phyloP scores from a whole-genome alignment of 1,140 invertebrate species.

The Neocloeon triangulifer region DNA sequence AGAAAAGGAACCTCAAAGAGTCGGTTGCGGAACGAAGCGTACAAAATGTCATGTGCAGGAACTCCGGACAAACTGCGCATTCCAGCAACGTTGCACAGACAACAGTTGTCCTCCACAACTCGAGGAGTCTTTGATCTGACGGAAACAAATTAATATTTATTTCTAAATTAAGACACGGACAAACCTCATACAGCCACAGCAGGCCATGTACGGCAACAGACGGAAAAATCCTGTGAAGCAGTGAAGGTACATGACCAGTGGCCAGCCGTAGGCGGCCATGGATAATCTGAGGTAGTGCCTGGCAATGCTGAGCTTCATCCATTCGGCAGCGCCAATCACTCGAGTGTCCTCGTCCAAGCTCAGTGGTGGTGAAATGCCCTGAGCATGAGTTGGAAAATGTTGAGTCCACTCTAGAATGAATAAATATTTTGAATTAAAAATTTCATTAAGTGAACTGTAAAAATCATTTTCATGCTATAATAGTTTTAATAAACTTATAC shows the following conservation, averaged over 20 bases:
- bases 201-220: conserved; percentile 39
- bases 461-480: too few relatives aligned
- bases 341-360: background rate
- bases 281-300: conserved; percentile 55
- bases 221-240: conserved; percentile 49
- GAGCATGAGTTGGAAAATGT: too few relatives aligned
- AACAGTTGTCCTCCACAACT: conserved; percentile 72
- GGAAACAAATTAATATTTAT: too few relatives aligned
- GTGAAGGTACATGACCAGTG: conserved; percentile 59
- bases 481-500: too few relatives aligned
- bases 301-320: conserved; percentile 54
- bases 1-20: conserved; percentile 77
- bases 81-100: conserved; percentile 65
- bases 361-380: background rate
- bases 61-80: conserved; percentile 52
- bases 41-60: conserved; percentile 55
- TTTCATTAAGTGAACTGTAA: too few relatives aligned
- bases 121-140: conserved; percentile 37
- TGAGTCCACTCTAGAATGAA: too few relatives aligned
- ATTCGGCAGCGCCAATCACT: conserved; percentile 27
- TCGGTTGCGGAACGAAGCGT: conserved; percentile 68
- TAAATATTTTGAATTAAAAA: too few relatives aligned
- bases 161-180: too few relatives aligned
- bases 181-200: conserved; percentile 51
- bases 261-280: conserved; percentile 73